Conservation (phyloP, 2,113 vertebrate genomes). For the Indicator maculatus region DNA sequence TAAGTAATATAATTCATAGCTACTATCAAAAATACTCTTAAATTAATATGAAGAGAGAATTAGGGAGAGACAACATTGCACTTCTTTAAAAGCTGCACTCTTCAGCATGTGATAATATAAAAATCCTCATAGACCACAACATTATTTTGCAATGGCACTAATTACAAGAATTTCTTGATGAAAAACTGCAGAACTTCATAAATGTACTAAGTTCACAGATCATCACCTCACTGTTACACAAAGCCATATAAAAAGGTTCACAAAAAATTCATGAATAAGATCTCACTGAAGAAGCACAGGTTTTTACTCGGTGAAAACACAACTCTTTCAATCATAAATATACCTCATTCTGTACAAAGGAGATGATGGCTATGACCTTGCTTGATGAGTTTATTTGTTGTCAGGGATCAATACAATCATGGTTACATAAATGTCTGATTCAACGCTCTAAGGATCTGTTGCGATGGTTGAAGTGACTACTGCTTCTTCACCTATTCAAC, state of each 20-base stretch:
- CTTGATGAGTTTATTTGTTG: not conserved
- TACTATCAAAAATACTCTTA: not conserved
- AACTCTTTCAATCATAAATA: not conserved
- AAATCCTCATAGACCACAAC: not conserved
- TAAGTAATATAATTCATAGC: not conserved
- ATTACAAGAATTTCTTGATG: not conserved
- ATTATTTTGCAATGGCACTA: not conserved
- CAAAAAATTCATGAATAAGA: not conserved
- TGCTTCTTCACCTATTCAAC: not conserved
- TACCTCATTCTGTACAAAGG: not conserved
- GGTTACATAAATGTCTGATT: not conserved
- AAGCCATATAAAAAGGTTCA: not conserved
- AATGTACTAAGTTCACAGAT: not conserved
- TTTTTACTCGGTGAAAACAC: not conserved
- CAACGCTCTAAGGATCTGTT: not conserved
- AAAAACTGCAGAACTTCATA: not conserved
- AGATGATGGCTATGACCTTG: not conserved
- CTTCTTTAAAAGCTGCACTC: not conserved
- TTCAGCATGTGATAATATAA: not conserved
- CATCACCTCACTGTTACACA: not conserved
- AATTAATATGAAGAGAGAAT: not conserved
- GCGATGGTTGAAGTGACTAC: not conserved
- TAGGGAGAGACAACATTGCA: not conserved
- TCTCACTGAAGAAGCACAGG: not conserved
- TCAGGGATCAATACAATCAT: not conserved